phyloP scores from a whole-genome alignment of 2,888 invertebrate genomes.

The Sesia apiformis region DNA sequence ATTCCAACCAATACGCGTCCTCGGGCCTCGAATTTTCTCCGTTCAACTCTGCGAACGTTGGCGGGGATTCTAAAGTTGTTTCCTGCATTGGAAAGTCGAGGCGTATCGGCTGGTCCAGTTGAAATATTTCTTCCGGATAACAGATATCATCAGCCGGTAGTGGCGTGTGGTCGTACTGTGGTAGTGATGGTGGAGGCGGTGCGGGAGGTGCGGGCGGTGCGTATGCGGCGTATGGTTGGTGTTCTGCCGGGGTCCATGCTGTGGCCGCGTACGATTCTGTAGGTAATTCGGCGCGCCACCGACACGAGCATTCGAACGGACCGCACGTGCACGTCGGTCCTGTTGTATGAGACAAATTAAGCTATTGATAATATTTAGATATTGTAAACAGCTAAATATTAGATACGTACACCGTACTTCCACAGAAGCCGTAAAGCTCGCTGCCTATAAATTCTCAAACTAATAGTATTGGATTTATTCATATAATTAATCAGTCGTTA shows the following conservation, averaged over 20 bases:
- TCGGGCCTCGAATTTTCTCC: slow-evolving; percentile 80
- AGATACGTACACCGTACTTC: no score
- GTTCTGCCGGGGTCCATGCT: slow-evolving; percentile 47
- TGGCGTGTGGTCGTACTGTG: slow-evolving; percentile 73
- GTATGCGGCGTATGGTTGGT: slow-evolving; percentile 45
- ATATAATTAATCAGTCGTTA: no score
- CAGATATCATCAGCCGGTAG: slow-evolving; percentile 79
- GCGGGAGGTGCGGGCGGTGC: slow-evolving; percentile 41
- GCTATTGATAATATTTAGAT: no score
- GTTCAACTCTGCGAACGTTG: slow-evolving; percentile 81
- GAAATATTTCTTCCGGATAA: slow-evolving; percentile 86
- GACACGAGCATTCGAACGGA: slow-evolving; percentile 83
- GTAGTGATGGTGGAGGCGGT: slow-evolving; percentile 38
- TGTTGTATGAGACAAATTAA: slow-evolving; percentile 30
- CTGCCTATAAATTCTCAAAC: no score
- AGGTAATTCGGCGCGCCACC: slow-evolving; percentile 50
- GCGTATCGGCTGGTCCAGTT: slow-evolving; percentile 81
- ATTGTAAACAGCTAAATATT: no score
- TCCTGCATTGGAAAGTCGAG: slow-evolving; percentile 75
- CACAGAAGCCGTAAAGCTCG: no score
- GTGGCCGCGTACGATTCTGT: slow-evolving; percentile 43
- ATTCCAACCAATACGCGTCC: slow-evolving; percentile 75
- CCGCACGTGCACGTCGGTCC: slow-evolving; percentile 81
- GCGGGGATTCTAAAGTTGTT: slow-evolving; percentile 75
- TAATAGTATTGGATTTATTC: background rate